phyloP scores from a whole-genome alignment of 2,797 vertebrate genomes.

The Manis pentadactyla region DNA sequence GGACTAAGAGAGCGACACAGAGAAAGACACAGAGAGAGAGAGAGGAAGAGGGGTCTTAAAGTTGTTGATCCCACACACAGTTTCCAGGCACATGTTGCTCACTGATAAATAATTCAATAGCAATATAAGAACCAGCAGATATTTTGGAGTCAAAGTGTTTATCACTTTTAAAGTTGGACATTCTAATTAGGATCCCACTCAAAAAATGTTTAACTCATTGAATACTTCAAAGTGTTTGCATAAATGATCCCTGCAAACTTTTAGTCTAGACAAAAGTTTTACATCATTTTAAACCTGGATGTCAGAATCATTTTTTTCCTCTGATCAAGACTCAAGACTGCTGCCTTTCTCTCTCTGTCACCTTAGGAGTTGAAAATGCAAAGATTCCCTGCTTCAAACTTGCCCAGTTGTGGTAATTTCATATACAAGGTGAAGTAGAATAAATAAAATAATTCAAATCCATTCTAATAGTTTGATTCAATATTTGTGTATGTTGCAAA shows the following conservation, averaged over 20 bases:
- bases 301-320: background rate
- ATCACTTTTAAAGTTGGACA: background rate
- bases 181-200: background rate
- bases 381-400: background rate
- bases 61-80: background rate
- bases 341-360: background rate
- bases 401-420: background rate
- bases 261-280: background rate
- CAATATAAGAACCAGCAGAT: background rate
- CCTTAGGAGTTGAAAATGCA: background rate
- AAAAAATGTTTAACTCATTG: background rate
- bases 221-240: background rate
- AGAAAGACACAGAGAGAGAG: background rate
- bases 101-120: background rate
- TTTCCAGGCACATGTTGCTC: background rate
- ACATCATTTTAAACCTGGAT: background rate
- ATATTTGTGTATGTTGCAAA: background rate
- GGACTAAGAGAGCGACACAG: background rate
- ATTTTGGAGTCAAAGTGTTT: background rate
- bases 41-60: background rate
- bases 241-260: slow-evolving; percentile 4
- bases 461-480: background rate
- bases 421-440: background rate
- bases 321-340: background rate
- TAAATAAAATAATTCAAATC: slow-evolving; percentile 6